A percentile compares a stretch with the other conserved stretches of the same genome.
phyloP scores from a whole-genome alignment of 2,888 invertebrate genomes.

The Harpagoxenus sublaevis region DNA sequence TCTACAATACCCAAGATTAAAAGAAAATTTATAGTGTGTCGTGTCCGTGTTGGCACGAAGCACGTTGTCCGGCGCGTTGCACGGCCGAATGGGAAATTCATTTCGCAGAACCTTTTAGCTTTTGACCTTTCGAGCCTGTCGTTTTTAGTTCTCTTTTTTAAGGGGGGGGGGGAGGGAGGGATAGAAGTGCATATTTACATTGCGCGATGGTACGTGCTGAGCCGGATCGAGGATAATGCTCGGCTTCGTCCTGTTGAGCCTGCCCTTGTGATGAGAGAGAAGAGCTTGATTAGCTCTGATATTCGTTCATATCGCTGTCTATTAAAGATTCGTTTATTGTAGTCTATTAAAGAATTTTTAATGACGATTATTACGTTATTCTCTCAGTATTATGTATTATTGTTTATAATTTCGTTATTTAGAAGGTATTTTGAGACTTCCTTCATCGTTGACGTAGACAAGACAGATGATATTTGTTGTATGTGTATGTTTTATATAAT shows the following conservation, averaged over 20 bases:
- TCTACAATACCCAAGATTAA: slow-evolving; percentile 82
- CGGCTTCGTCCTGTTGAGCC: slow-evolving; percentile 53
- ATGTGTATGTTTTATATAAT: slow-evolving; percentile 5
- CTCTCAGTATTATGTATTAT: background rate
- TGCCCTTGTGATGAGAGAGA: slow-evolving; percentile 20
- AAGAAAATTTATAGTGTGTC: slow-evolving; percentile 82
- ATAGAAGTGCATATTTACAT: slow-evolving; percentile 28
- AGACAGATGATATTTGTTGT: slow-evolving; percentile 12
- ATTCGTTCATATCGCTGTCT: background rate
- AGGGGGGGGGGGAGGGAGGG: background rate
- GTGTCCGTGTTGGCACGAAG: slow-evolving; percentile 62
- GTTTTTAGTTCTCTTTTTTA: slow-evolving; percentile 31
- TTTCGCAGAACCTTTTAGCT: slow-evolving; percentile 79
- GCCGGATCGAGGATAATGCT: slow-evolving; percentile 36
- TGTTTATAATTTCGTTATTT: background rate
- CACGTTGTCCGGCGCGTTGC: slow-evolving; percentile 59
- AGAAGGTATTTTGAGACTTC: background rate
- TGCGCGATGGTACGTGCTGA: slow-evolving; percentile 37
- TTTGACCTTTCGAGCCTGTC: slow-evolving; percentile 71
- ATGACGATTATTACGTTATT: background rate
- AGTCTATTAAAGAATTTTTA: background rate
- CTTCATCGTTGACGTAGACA: background rate
- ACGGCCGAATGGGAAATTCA: slow-evolving; percentile 78
- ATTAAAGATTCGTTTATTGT: slow-evolving; percentile 2
- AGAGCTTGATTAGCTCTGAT: slow-evolving; percentile 24